Evolutionary conservation across 2,888 invertebrate genomes (phyloP), one percentile per base, ranked within the genome.

Genomic region (Synanthedon andrenaeformis): DNA sequence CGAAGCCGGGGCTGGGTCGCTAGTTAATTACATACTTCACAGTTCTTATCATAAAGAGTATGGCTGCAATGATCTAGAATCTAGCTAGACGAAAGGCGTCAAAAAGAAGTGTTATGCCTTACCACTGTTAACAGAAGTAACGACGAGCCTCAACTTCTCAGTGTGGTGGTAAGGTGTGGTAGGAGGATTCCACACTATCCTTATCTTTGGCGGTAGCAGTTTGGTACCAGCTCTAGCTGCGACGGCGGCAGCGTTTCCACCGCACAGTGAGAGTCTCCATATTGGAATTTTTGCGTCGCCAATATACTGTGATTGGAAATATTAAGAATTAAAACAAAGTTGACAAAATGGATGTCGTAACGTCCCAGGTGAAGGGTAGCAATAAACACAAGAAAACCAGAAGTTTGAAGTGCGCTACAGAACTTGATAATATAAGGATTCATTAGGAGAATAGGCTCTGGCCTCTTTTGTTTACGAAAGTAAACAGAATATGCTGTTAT

Each of bases 231-330:
- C 80, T 42, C 79, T 62, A 1, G 86, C 75, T 1, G 86, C 86
- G 45, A 90, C 85, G 0, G 87, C 78, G 51, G 90, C 90, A 6
- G 89, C 89, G 57, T 83, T 81, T 1, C 86, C 86, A 2, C 89
- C 88, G 61, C 90, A 90, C 1, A 90, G 83, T 56, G 89, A 88
- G 28, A 90, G 67, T 13, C 87, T 82, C 90, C 90, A 90, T 65
- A 87, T 86, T 28, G 90, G 88, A 35, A 60, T 74, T 58, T 82
- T 82, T 1, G 79, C 70, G 52, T 87, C 88, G 42, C 72, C 81
- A 28, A 82, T 72, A 55, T 76, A 87, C 87, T 87, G 77, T 10
- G 74, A 75, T 35, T 35, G 35, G 10, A 35, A 10, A 35, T 55
- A 35, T 35, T 35, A 10, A 6, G 10, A 35, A 35, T 10, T 50